phyloP scores from a whole-genome alignment of 2,113 vertebrate genomes.

The Sisor rabdophorus region DNA sequence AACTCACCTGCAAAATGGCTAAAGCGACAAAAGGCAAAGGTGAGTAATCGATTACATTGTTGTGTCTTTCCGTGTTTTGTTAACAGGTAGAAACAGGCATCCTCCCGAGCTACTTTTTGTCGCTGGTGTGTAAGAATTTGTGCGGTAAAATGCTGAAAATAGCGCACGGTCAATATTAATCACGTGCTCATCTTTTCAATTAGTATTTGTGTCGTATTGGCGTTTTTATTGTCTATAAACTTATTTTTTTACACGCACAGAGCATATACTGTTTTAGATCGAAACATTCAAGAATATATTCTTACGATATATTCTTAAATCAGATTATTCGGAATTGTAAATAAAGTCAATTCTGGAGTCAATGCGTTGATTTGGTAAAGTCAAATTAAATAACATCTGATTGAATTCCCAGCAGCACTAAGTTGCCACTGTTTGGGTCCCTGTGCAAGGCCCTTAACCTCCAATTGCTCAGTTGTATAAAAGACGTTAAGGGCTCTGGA shows the following conservation, averaged over 20 bases:
- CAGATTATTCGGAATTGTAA: neutral
- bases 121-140: constrained; percentile 64
- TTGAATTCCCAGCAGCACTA: no score
- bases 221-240: neutral
- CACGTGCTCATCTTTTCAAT: neutral
- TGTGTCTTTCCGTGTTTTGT: constrained; percentile 13
- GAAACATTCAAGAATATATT: neutral
- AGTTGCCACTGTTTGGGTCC: no score
- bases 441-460: no score
- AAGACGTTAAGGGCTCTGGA: no score
- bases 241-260: neutral
- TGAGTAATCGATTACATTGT: constrained; percentile 45
- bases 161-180: neutral
- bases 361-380: no score
- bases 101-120: constrained; percentile 41
- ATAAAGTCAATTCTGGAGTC: no score
- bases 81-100: constrained; percentile 58
- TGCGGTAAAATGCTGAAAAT: neutral
- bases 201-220: neutral
- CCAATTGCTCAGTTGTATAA: no score
- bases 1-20: constrained; percentile 61
- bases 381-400: no score
- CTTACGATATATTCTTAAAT: neutral
- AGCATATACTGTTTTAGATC: neutral
- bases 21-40: constrained; percentile 66